Base-by-base conservation (phyloP, 1,140 invertebrate genomes). In the Gonioctena quinquepunctata region DNA sequence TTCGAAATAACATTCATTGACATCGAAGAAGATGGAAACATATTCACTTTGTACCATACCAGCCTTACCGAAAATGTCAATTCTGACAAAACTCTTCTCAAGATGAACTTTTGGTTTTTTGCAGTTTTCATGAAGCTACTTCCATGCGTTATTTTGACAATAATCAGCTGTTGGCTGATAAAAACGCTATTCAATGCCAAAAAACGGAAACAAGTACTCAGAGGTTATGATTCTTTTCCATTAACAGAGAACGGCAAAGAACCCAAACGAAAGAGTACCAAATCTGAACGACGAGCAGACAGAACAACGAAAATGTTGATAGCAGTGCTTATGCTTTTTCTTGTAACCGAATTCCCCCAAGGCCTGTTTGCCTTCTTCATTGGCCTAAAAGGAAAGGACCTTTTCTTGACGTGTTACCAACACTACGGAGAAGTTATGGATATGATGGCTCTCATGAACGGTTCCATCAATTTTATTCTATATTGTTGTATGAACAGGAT, bases 401-500 rank as follows among this genome's bases (percentile, higher is more conserved):
- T 94, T 79, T 93, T 94, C 74, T 82, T 87, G 21, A 86, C 85
- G 54, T 94, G 92, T 78, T 94, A 94, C 77, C 86, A 89, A 82
- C 89, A 90, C 25, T 91, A 96, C 59, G 95, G 94, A 0, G 94
- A 96, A 80, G 76, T 97, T 6, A 95, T 97, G 92, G 96, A 98
- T 81, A 89, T 97, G 18, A 83, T 97, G 61, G 96, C 96, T 0
- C 84, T 98, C 3, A 84, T 98, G 62, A 98, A 98, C 84, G 94
- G 94, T 4, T 92, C 94, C 5, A 92, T 98, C 49, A 97, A 96
- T 80, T 98, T 98, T 81, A 91, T 98, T 49, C 87, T 98, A 4
- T 98, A 98, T 81, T 97, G 96, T 74, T 90, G 92, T 23, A 98
- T 98, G 96, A 96, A 93, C 48, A 87, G 93, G 54, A 95, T 97